These are phyloP conservation scores for Arrhamphus sclerolepis DNA, from an alignment of 2,797 vertebrate genomes.

Conservation along the genomic window DNA sequence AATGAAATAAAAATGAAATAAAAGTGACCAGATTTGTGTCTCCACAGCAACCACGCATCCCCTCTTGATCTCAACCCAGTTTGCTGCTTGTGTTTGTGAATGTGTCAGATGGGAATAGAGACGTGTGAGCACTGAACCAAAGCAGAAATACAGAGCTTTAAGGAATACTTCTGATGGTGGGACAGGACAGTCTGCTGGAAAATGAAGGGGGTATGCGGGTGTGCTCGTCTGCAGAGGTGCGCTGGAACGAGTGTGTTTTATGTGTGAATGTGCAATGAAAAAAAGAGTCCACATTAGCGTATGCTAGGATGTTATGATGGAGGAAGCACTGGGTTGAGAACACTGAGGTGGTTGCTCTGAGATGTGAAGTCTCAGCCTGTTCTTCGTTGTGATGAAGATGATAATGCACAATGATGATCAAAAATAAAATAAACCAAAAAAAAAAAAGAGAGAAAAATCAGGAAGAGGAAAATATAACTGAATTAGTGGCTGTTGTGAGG, in stretches of 20 bases:
- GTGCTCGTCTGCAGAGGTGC: constrained; percentile 27
- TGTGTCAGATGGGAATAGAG: too few relatives aligned
- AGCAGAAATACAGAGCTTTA: constrained; percentile 36
- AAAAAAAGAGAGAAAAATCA: constrained; percentile 23
- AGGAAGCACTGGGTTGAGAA: constrained; percentile 55
- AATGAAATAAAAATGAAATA: constrained; percentile 36
- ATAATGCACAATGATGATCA: constrained; percentile 48
- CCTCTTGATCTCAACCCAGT: constrained; percentile 38
- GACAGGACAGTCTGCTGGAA: constrained; percentile 56
- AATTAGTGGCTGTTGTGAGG: constrained; percentile 43
- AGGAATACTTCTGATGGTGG: constrained; percentile 36
- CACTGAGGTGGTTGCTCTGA: constrained; percentile 47
- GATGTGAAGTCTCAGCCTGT: constrained; percentile 50
- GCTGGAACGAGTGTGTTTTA: constrained; percentile 27
- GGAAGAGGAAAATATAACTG: constrained; percentile 19
- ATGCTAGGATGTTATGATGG: constrained; percentile 17
- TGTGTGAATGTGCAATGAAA: constrained; percentile 40
- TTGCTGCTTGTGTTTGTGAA: constrained; percentile 39
- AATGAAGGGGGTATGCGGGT: constrained; percentile 45
- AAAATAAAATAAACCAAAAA: constrained; percentile 52
- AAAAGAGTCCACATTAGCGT: constrained; percentile 9
- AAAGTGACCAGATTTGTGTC: constrained; percentile 64
- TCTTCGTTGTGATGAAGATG: constrained; percentile 30
- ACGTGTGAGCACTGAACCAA: constrained; percentile 40
- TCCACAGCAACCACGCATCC: constrained; percentile 63